Evolutionary conservation across 2,113 vertebrate genomes (phyloP), one percentile per base, ranked within the genome.

Genomic region (Corvus cornix): DNA sequence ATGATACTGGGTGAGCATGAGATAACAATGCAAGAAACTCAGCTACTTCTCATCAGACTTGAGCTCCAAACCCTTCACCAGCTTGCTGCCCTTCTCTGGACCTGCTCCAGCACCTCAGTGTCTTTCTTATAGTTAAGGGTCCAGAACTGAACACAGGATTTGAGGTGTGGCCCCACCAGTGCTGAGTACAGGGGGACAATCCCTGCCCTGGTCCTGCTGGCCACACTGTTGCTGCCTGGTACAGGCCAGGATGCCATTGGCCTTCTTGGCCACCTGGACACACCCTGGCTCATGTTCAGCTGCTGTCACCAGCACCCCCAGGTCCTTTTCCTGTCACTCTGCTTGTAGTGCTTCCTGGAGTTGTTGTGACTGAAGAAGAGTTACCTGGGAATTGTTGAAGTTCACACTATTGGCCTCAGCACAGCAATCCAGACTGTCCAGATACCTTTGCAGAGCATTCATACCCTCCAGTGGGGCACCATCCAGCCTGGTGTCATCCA

Each of bases 311-410:
- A 67, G 60, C 77, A 74, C 5, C 19, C 6, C 16, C 17, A 46
- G 23, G 0, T 4, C 33, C 39, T 82, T 67, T 46, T 7, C 37
- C 15, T 11, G 28, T 30, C 53, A 26, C 22, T 60, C 39, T 59
- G 7, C 28, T 16, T 67, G 27, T 33, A 3, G 44, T 0, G 0
- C 16, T 66, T 12, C 18, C 43, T 28, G 33, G 15, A 7, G 26
- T 6, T 64, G 16, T 35, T 63, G 58, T 44, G 59, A 33, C 37
- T 33, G 2, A 44, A 67, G 22, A 39, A 27, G 44, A 39, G 13
- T 16, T 16, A n/a, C 24, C 33, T 37, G 16, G 28, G 13, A 52
- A 14, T 14, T 59, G 60, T n/a, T 59, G 44, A 52, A 24, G 10
- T 31, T 74, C 16, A 24, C 33, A 39, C 28, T 10, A 8, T 1